Evolutionary conservation across 2,797 vertebrate species (phyloP).

Genomic region (Silurus aristotelis): DNA sequence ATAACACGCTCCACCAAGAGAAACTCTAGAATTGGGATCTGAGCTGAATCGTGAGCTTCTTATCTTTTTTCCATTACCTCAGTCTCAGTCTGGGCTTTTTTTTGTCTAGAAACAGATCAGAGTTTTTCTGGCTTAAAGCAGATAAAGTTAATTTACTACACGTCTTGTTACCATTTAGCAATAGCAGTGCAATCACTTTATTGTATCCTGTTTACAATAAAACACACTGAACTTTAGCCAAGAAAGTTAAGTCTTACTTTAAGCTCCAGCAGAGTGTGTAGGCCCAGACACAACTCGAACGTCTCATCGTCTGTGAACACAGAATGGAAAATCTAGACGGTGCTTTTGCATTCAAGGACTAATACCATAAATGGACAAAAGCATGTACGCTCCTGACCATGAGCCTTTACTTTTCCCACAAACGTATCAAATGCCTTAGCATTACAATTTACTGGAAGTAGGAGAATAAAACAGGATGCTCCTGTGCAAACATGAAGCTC

Average conservation of each 20-base stretch:
- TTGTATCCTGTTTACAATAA: constrained; percentile 14
- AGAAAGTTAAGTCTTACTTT: constrained; percentile 77
- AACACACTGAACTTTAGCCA: background rate
- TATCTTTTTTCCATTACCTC: constrained; percentile 10
- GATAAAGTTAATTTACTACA: background rate
- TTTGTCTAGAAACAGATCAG: background rate
- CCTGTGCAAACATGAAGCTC: background rate
- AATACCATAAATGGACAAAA: background rate
- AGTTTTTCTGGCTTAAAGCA: background rate
- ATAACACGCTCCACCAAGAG: background rate
- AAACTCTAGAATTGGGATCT: background rate
- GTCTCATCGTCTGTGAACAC: constrained; percentile 79
- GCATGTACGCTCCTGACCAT: background rate
- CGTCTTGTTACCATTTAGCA: constrained; percentile 20
- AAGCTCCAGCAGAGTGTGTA: constrained; percentile 87
- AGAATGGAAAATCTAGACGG: constrained; percentile 32
- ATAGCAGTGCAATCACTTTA: background rate
- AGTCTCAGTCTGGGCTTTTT: background rate
- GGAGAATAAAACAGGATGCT: background rate
- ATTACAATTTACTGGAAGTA: background rate
- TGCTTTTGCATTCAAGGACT: constrained; percentile 11
- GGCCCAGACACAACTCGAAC: constrained; percentile 86
- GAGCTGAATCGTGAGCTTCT: background rate
- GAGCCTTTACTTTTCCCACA: background rate
- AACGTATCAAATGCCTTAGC: background rate